Evolutionary conservation across 2,797 vertebrate genomes (phyloP).

Genomic region (Propithecus perrieri): DNA sequence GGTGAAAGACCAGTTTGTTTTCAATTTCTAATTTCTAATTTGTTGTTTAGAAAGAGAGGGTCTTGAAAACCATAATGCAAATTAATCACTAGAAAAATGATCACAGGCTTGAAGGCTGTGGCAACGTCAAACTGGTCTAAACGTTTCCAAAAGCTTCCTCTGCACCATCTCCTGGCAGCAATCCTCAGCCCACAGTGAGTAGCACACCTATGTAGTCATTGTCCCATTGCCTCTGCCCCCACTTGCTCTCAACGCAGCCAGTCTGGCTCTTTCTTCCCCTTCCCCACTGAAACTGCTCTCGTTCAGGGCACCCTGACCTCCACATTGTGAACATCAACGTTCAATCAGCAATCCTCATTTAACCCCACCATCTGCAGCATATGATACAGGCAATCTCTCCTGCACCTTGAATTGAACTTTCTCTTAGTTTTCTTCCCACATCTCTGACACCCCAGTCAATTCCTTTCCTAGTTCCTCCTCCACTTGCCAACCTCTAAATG

Average conservation of each 20-base stretch:
- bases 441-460: not conserved
- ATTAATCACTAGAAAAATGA: not conserved
- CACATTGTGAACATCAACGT: not conserved
- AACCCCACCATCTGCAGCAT: not conserved
- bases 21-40: not conserved
- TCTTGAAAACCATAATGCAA: not conserved
- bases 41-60: not conserved
- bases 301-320: not conserved
- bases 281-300: not conserved
- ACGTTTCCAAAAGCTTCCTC: not conserved
- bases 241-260: not conserved
- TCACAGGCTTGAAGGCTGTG: not conserved
- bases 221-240: not conserved
- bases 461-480: not conserved
- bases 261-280: not conserved
- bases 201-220: accelerated
- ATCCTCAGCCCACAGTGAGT: accelerated
- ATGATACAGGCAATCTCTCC: not conserved
- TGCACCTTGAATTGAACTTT: not conserved
- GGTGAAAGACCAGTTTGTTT: not conserved
- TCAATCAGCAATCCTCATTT: not conserved
- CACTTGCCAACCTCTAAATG: not conserved
- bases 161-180: not conserved
- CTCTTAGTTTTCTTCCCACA: not conserved
- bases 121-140: not conserved